phyloP scores from a whole-genome alignment of 1,140 invertebrate genomes.

The Chironomus tepperi region DNA sequence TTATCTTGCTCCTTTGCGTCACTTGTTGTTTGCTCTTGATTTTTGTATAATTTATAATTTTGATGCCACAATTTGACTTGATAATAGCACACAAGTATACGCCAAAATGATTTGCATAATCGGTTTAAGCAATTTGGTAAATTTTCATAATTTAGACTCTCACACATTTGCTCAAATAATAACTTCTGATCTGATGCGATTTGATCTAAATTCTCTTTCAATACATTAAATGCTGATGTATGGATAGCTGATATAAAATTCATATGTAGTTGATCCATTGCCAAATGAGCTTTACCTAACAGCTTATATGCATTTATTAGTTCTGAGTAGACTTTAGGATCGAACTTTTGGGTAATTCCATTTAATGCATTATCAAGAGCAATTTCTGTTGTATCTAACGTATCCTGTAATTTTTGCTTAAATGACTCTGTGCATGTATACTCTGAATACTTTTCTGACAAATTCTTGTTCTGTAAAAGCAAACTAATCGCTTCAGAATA shows the following conservation, averaged over 20 bases:
- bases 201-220: slow-evolving; percentile 62
- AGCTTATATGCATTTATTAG: slow-evolving; percentile 78
- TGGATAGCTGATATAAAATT: slow-evolving; percentile 92
- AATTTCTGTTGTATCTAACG: slow-evolving; percentile 83
- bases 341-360: slow-evolving; percentile 65
- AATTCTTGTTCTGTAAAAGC: slow-evolving; percentile 78
- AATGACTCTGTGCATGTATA: slow-evolving; percentile 79
- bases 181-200: slow-evolving; percentile 55
- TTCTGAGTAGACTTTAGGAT: slow-evolving; percentile 61
- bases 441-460: slow-evolving; percentile 69
- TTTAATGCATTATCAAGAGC: slow-evolving; percentile 81
- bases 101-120: slow-evolving; percentile 74
- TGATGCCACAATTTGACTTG: slow-evolving; percentile 72
- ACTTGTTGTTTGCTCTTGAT: slow-evolving; percentile 33
- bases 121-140: slow-evolving; percentile 73
- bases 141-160: slow-evolving; percentile 61
- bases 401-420: slow-evolving; percentile 82
- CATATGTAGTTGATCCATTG: slow-evolving; percentile 90
- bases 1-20: too few species aligned
- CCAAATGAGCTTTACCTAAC: slow-evolving; percentile 77
- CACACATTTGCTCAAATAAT: slow-evolving; percentile 71
- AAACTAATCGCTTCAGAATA: slow-evolving; percentile 83
- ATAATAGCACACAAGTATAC: slow-evolving; percentile 73
- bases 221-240: slow-evolving; percentile 70
- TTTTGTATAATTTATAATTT: slow-evolving; percentile 40